Evolutionary conservation across 2,888 invertebrate genomes (phyloP).

Genomic region (Catonia carolina): DNA sequence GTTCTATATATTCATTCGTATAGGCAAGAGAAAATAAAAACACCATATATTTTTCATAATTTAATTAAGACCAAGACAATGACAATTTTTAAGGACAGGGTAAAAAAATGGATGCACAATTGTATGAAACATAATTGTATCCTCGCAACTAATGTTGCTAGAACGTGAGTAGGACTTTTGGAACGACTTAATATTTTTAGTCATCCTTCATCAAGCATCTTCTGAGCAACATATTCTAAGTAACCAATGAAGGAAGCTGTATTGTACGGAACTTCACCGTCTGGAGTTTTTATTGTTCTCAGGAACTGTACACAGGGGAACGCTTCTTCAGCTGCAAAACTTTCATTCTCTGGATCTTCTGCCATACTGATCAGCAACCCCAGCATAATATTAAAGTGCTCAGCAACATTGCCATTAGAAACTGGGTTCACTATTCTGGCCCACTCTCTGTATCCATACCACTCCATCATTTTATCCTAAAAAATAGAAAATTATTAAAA

Average conservation of each 20-base stretch:
- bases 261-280: not conserved
- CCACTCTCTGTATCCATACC: not conserved
- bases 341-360: not conserved
- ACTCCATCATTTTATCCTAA: not conserved
- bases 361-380: not conserved
- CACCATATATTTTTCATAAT: no score
- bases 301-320: not conserved
- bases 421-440: not conserved
- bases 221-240: not conserved
- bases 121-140: no score
- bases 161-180: no score
- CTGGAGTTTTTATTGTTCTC: not conserved
- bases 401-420: not conserved
- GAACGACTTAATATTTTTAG: no score
- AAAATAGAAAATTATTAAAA: not conserved
- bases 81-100: no score
- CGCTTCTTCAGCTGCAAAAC: not conserved
- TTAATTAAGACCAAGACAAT: no score
- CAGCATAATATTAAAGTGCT: not conserved
- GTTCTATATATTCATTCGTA: no score
- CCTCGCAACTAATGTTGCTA: no score
- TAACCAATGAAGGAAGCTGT: not conserved
- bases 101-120: no score
- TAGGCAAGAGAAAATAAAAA: no score
- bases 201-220: slow-evolving; percentile 2